Evolutionary conservation across 2,113 vertebrate genomes (phyloP), one percentile per base, ranked within the genome.

Genomic region (Chaenogobius annularis): DNA sequence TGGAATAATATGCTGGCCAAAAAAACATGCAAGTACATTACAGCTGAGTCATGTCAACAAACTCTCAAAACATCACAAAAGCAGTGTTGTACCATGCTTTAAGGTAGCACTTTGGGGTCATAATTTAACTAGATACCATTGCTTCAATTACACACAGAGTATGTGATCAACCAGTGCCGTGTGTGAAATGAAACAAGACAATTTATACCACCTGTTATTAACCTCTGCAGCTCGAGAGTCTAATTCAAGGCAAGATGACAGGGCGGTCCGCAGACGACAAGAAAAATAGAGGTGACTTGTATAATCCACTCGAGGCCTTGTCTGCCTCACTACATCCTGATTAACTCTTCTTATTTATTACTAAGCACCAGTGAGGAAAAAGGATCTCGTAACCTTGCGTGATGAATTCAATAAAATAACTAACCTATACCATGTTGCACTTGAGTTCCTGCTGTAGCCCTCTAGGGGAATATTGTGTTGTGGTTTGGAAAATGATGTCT

Each of bases 171-270:
- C 85, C 79, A 40, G 46, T 77, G 88, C 79, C 84, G 56, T 66
- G 77, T 85, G 82, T 76, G 74, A 90, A 91, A 91, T 89, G 78
- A 86, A 88, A 88, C 77, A 68, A 72, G 73, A 82, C 66, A 81
- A 89, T 88, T 90, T 87, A 88, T 83, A 72, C 52, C 68, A 75
- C 22, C n/a, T 72, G 80, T 78, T 86, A 90, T 90, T 91, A 90
- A 91, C 91, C 90, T 90, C 64, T 56, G 68, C 70, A 68, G 83
- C 85, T 77, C 68, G 80, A 26, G 70, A 61, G 75, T 71, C 80
- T 90, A 86, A 90, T 81, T 89, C 78, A 86, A 47, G 67, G 63
- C 44, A 19, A 26, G 67, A 46, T 17, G 56, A 47, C 26, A 15
- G n/a, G 3, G 59, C 66, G 46, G 74, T 72, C 12, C 9, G 17